Base-by-base conservation (phyloP, 2,113 vertebrate genomes). In the Poeciliopsis occidentalis region DNA sequence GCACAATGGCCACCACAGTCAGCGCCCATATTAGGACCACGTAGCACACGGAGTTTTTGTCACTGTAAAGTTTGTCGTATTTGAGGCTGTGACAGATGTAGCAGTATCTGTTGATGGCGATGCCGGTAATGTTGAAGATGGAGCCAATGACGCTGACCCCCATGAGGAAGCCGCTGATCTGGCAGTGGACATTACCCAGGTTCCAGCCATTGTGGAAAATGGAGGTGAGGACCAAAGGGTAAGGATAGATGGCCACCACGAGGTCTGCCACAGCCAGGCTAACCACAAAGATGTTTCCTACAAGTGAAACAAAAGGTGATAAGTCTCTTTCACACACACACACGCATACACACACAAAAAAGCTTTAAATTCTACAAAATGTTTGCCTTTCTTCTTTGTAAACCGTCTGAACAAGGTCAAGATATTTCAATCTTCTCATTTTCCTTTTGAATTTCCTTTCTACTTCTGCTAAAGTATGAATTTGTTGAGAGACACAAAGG, bases 1-100 rank as follows among this genome's bases (percentile, higher is more conserved):
- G 98, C 89, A 97, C 87, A 0, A 98, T 96, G 19, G 97, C 98
- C 68, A 96, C 93, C 1, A 98, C 92, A 0, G 97, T 98, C 78
- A 99, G 89, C 0, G 91, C 77, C 98, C 98, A 98, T 61, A 99
- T 98, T 0, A 98, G 85, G 78, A 96, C 41, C 78, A 99, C 96
- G 0, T 95, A 98, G 91, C 96, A 97, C 62, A 99, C 82, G 0
- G 97, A 96, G 86, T 97, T 97, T 88, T 93, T 97, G 93, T 95
- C 92, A 3, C 97, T 97, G 93, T 96, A 99, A 37, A 98, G 92
- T 78, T 93, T 96, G 86, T 98, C 95, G 0, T 99, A 99, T 85
- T 95, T 96, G 87, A 98, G 95, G 75, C 98, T 97, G 94, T 99
- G 98, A 91, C 97, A 99, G 93, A 99, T 97, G 79, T 97, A 98